phyloP scores from a whole-genome alignment of 1,140 invertebrate genomes.

The Euura saliciscinereae region DNA sequence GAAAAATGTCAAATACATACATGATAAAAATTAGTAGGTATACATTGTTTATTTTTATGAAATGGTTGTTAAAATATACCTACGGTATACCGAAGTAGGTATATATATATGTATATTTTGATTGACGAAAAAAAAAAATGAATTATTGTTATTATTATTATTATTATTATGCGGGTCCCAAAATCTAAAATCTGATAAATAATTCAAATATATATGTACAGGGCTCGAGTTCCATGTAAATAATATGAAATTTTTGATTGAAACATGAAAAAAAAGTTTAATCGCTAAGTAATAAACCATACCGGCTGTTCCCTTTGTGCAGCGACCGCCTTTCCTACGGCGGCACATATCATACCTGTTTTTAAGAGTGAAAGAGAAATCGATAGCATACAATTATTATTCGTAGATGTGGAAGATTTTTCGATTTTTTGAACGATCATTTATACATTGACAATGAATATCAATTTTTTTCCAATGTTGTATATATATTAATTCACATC shows the following conservation, averaged over 20 bases:
- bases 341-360: constrained; percentile 96
- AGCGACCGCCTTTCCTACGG: constrained; percentile 90
- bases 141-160: too few relatives aligned
- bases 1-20: too few relatives aligned
- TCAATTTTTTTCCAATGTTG: too few relatives aligned
- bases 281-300: constrained; percentile 64
- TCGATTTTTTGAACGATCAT: constrained; percentile 28
- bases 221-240: not conserved
- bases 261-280: constrained; percentile 41
- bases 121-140: too few relatives aligned
- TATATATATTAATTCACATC: too few relatives aligned
- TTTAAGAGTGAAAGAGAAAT: constrained; percentile 56
- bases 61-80: too few relatives aligned
- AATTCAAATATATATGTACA: not conserved
- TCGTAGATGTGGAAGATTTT: too few relatives aligned
- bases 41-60: too few relatives aligned
- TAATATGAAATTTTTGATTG: not conserved
- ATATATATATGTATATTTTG: too few relatives aligned
- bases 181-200: not conserved
- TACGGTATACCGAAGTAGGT: too few relatives aligned
- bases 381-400: constrained; percentile 53
- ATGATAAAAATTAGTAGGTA: too few relatives aligned
- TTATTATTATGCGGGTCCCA: not conserved
- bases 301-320: constrained; percentile 96
- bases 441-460: too few relatives aligned